These are phyloP conservation scores for Patella caerulea DNA, from an alignment of 2,888 invertebrate species.

Conservation along the genomic window DNA sequence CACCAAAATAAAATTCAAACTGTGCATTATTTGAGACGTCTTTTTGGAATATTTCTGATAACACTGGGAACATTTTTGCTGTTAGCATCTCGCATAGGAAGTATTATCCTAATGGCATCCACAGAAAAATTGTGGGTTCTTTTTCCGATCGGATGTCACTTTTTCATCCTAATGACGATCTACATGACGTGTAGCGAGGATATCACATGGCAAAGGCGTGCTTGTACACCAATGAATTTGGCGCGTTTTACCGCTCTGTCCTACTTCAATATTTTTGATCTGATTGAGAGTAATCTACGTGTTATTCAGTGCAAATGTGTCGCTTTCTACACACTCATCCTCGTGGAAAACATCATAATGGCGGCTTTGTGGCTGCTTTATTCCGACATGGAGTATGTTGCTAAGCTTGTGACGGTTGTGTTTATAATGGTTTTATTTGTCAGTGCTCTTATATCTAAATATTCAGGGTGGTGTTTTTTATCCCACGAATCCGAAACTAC, in stretches of 20 bases:
- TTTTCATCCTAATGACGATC: conserved; percentile 20
- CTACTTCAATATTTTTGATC: conserved; percentile 46
- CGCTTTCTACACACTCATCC: conserved; percentile 48
- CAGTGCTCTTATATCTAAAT: conserved; percentile 52
- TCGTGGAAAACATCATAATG: conserved; percentile 57
- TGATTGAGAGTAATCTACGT: conserved; percentile 37
- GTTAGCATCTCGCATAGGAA: conserved; percentile 20
- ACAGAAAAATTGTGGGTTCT: conserved; percentile 22
- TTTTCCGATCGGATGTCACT: conserved; percentile 25
- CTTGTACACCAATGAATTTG: background rate
- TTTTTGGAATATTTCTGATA: conserved; percentile 20
- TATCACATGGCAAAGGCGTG: background rate
- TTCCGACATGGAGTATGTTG: conserved; percentile 40
- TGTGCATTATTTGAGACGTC: background rate
- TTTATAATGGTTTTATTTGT: conserved; percentile 48
- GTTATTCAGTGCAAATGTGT: conserved; percentile 55
- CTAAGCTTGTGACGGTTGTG: conserved; percentile 49
- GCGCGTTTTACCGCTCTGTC: conserved; percentile 27
- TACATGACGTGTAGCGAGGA: conserved; percentile 13
- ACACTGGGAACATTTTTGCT: conserved; percentile 25
- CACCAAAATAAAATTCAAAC: background rate
- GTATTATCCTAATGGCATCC: conserved; percentile 26
- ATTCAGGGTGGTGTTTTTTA: conserved; percentile 49
- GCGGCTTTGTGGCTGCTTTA: conserved; percentile 56
- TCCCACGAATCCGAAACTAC: background rate